Evolutionary conservation across 2,113 vertebrate species (phyloP), one percentile per base, ranked within the genome.

Genomic region (Hydrochoerus hydrochaeris): DNA sequence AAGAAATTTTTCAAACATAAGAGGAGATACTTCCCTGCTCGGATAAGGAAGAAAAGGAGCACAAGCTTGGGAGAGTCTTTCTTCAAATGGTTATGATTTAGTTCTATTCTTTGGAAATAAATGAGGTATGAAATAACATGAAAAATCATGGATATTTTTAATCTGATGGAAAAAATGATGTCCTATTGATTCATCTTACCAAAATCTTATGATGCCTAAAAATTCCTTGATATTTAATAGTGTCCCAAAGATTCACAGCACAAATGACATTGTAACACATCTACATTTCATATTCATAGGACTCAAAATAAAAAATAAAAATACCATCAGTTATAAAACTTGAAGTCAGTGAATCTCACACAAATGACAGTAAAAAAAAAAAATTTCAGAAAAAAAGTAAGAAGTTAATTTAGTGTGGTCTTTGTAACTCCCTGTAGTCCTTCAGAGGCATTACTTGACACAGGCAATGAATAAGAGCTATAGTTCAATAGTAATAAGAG

Each of bases 1-100:
- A 88, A 94, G 71, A 94, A 20, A 67, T 46, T 95, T 93, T 95
- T 85, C 80, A 94, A 95, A 69, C 90, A 38, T 82, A 63, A 92
- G 12, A 91, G 5, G n/a, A 88, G 20, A 88, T 20, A 86, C 20
- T 57, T 38, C 84, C 62, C 38, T 88, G 26, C 16, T 92, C 19
- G 3, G 6, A 44, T 84, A 49, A 94, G 10, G 38, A 82, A 85
- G 20, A 65, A 65, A 91, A 94, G 85, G 11, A 88, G 20, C 28
- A 35, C 26, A 77, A 38, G 9, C 63, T 92, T 78, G 24, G 52
- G 26, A 85, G 26, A 89, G 30, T 8, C 12, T 54, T 83, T 90
- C 91, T 60, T 38, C 44, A 44, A 83, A 67, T 73, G 4, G 12
- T 77, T 67, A 75, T 87, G 87, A 57, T 85, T 92, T 58, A 85